Percentiles rank a stretch among this genome's conserved stretches.
Evolutionary conservation across 2,797 vertebrate species (phyloP).

Genomic region (Fistularia commersonii): DNA sequence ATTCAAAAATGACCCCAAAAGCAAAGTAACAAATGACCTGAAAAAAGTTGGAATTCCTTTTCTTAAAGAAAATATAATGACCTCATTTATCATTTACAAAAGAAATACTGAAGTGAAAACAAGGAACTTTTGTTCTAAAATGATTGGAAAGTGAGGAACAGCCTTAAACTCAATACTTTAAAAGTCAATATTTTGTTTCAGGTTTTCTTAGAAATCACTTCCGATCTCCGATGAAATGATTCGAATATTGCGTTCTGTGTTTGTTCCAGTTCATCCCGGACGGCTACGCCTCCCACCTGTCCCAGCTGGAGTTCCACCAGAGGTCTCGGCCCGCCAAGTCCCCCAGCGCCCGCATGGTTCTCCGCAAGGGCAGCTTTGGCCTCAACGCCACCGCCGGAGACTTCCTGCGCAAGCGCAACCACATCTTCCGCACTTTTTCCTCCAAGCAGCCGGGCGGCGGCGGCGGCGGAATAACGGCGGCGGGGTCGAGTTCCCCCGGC

Average conservation of each 20-base stretch:
- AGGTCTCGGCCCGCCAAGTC: slow-evolving; percentile 89
- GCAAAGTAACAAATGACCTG: too few relatives aligned
- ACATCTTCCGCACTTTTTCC: slow-evolving; percentile 92
- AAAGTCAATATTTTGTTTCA: neutral
- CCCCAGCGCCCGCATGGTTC: slow-evolving; percentile 85
- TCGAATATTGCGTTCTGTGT: neutral
- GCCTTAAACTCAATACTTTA: neutral
- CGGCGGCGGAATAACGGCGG: neutral
- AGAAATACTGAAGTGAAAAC: too few relatives aligned
- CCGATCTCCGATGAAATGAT: too few relatives aligned
- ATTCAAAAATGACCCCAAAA: too few relatives aligned
- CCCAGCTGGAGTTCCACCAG: slow-evolving; percentile 93
- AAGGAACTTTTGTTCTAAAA: too few relatives aligned
- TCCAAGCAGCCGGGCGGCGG: slow-evolving; percentile 79
- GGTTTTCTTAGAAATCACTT: neutral
- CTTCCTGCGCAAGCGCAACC: slow-evolving; percentile 93
- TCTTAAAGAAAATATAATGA: too few relatives aligned
- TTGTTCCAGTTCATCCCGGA: slow-evolving; percentile 80
- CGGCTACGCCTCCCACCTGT: slow-evolving; percentile 92
- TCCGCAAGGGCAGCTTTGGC: slow-evolving; percentile 94
- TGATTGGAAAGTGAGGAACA: neutral
- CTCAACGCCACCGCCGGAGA: slow-evolving; percentile 83
- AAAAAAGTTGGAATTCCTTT: too few relatives aligned
- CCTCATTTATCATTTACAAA: too few relatives aligned
- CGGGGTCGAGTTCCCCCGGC: slow-evolving; percentile 31